Base-by-base conservation (phyloP, 2,113 vertebrate species). In the Andinoacara biseriatus region DNA sequence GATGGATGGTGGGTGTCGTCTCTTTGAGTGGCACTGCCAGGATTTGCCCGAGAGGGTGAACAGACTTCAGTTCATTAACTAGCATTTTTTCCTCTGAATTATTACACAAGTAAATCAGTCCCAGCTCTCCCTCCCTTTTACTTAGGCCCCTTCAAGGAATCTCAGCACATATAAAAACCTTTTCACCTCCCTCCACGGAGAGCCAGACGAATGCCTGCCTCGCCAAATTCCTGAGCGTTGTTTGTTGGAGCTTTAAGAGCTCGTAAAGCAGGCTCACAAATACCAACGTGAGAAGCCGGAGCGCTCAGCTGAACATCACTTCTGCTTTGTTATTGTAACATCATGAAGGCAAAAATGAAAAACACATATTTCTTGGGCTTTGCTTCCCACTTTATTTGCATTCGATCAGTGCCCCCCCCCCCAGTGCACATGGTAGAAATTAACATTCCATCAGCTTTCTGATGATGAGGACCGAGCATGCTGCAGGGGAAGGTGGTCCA, bases 371-470 rank as follows among this genome's bases (percentile, higher is more conserved):
- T 89, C n/a, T 60, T 52, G 1, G 58, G n/a, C 13, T n/a, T 57
- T 54, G 76, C 82, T 76, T 67, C n/a, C 22, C 83, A 76, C 74
- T 89, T 92, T 90, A 86, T 88, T 83, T 84, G 67, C 77, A 80
- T 83, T 84, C 49, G 5, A 43, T 62, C 74, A 38, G 40, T 22
- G 56, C 43, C 56, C 76, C n/a, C 57, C 76, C 86, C 54, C 83
- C 90, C n/a, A n/a, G n/a, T n/a, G n/a, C n/a, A n/a, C n/a, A n/a
- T n/a, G n/a, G n/a, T n/a, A n/a, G n/a, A n/a, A 18, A 95, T 95
- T 95, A 96, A 94, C 93, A 96, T 95, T 95, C 93, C 94, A 76
- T 52, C 85, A 85, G 86, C 81, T 89, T 88, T 93, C 87, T 94
- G 86, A 94, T 91, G 89, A 94, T 87, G 92, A 90, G 86, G 88